phyloP scores from a whole-genome alignment of 2,113 vertebrate genomes.

The Phocoena phocoena region DNA sequence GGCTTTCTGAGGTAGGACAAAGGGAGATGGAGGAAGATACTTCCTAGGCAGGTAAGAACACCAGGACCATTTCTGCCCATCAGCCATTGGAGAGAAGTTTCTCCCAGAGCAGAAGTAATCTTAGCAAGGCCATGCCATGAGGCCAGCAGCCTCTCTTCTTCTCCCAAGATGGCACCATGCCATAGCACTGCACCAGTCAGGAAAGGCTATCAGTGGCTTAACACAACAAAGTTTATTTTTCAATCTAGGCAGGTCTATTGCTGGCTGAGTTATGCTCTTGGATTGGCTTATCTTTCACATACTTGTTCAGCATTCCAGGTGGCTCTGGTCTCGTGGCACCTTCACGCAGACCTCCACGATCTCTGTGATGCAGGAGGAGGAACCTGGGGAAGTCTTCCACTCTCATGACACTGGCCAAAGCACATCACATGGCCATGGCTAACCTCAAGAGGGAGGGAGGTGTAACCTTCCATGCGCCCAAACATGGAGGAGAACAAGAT shows the following conservation, averaged over 20 bases:
- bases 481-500: background rate
- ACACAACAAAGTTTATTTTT: background rate
- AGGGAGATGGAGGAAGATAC: background rate
- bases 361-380: background rate
- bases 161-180: background rate
- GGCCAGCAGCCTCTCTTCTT: background rate
- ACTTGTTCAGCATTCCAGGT: background rate
- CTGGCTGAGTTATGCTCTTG: background rate
- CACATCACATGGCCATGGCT: background rate
- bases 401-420: background rate
- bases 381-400: background rate
- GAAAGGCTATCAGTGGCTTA: background rate
- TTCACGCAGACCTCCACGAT: accelerated
- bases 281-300: background rate
- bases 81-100: background rate
- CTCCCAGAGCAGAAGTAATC: background rate
- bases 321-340: background rate
- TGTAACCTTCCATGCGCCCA: background rate
- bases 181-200: background rate
- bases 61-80: background rate
- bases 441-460: background rate
- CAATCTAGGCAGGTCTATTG: no score
- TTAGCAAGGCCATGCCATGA: background rate
- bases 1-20: background rate
- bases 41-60: background rate